Conservation (phyloP, 1,140 invertebrate genomes). For the Himalopsyche phryganea region DNA sequence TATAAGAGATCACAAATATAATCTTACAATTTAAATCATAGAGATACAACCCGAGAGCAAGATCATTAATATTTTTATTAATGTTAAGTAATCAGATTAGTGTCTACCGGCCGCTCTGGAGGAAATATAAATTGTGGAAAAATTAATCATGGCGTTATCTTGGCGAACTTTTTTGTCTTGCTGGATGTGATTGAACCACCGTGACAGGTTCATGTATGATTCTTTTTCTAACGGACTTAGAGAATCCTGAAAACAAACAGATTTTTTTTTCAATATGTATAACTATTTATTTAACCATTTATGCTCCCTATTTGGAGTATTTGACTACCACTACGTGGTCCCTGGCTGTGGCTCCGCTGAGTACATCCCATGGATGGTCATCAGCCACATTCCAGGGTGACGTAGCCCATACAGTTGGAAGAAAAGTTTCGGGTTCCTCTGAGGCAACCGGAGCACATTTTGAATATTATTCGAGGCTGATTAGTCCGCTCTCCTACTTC, state of each 20-base stretch:
- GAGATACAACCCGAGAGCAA: too few species aligned
- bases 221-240: constrained; percentile 58
- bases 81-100: too few species aligned
- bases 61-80: too few species aligned
- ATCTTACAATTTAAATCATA: too few species aligned
- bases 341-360: too few species aligned
- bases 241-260: constrained; percentile 42
- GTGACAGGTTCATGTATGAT: constrained; percentile 58
- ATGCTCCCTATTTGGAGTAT: too few species aligned
- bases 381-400: neutral
- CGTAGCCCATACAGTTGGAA: neutral
- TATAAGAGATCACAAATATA: too few species aligned
- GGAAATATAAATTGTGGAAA: constrained; percentile 52
- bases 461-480: too few species aligned
- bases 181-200: constrained; percentile 67
- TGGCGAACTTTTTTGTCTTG: constrained; percentile 56
- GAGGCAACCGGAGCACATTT: neutral
- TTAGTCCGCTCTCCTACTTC: too few species aligned
- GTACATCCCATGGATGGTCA: too few species aligned
- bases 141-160: constrained; percentile 56
- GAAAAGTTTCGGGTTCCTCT: too few species aligned
- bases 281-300: neutral
- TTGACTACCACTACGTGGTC: neutral
- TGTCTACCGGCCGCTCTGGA: constrained; percentile 46
- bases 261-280: neutral